phyloP scores from a whole-genome alignment of 2,888 invertebrate genomes.

The Agrochola lychnidis region DNA sequence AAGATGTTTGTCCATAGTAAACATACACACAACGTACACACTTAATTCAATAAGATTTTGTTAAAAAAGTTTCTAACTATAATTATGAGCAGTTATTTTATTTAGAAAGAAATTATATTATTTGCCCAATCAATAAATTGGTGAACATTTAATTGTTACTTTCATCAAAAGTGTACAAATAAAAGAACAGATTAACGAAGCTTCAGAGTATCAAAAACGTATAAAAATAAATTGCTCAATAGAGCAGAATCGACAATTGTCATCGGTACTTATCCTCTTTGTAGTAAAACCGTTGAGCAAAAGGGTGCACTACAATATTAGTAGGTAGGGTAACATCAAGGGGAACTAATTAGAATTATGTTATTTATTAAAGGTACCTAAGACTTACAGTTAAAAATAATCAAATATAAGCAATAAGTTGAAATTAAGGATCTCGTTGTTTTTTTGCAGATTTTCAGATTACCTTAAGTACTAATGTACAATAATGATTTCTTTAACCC shows the following conservation, averaged over 20 bases:
- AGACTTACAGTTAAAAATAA: background rate
- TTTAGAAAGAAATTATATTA: background rate
- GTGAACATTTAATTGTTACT: conserved; percentile 28
- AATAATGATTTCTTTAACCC: conserved; percentile 14
- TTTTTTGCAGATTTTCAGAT: background rate
- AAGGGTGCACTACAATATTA: conserved; percentile 46
- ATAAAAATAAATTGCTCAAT: conserved; percentile 59
- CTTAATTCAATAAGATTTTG: background rate
- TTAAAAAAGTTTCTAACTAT: background rate
- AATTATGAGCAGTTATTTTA: too few species aligned
- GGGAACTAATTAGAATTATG: conserved; percentile 9
- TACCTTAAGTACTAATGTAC: background rate
- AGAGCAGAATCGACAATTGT: conserved; percentile 58
- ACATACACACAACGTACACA: too few species aligned
- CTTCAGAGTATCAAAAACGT: conserved; percentile 30
- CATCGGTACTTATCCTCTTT: conserved; percentile 62
- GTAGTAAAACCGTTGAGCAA: conserved; percentile 46
- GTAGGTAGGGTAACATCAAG: conserved; percentile 35
- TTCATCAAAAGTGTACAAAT: conserved; percentile 25
- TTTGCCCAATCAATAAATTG: conserved; percentile 9
- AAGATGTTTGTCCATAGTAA: background rate
- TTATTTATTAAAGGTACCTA: background rate
- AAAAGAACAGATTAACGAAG: conserved; percentile 32
- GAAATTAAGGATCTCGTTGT: background rate
- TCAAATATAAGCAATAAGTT: background rate